Evolutionary conservation across 2,797 vertebrate genomes (phyloP).

Genomic region (Eptatretus atami): DNA sequence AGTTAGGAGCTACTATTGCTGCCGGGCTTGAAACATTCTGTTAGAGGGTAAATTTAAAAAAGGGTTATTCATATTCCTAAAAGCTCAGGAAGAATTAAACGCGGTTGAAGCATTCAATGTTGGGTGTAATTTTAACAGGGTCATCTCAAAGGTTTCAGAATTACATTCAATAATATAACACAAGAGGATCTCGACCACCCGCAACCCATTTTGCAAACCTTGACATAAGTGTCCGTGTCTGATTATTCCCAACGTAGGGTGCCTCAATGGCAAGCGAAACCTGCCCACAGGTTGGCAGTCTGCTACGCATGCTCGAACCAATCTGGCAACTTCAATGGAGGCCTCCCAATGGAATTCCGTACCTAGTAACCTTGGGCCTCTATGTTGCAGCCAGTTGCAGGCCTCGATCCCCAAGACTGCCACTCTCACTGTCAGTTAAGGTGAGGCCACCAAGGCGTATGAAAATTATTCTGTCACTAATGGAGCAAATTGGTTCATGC

Average conservation of each 20-base stretch:
- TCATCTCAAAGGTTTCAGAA: too few relatives aligned
- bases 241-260: slow-evolving; percentile 24
- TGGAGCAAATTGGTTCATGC: too few relatives aligned
- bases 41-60: slow-evolving; percentile 53
- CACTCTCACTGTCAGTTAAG: slow-evolving; percentile 77
- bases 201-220: not conserved
- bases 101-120: too few relatives aligned
- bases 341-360: slow-evolving; percentile 93
- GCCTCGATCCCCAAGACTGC: slow-evolving; percentile 79
- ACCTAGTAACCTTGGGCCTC: slow-evolving; percentile 97
- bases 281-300: slow-evolving; percentile 71
- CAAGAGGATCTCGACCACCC: not conserved
- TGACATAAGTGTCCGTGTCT: not conserved
- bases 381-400: slow-evolving; percentile 94
- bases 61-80: too few relatives aligned
- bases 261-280: slow-evolving; percentile 85
- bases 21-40: slow-evolving; percentile 85
- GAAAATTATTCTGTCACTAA: too few relatives aligned
- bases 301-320: slow-evolving; percentile 94
- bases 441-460: slow-evolving; percentile 15
- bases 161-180: not conserved
- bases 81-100: too few relatives aligned
- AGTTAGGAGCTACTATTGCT: slow-evolving; percentile 67
- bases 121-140: too few relatives aligned
- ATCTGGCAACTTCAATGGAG: slow-evolving; percentile 94